phyloP scores from a whole-genome alignment of 2,113 vertebrate genomes.

The Cololabis saira region DNA sequence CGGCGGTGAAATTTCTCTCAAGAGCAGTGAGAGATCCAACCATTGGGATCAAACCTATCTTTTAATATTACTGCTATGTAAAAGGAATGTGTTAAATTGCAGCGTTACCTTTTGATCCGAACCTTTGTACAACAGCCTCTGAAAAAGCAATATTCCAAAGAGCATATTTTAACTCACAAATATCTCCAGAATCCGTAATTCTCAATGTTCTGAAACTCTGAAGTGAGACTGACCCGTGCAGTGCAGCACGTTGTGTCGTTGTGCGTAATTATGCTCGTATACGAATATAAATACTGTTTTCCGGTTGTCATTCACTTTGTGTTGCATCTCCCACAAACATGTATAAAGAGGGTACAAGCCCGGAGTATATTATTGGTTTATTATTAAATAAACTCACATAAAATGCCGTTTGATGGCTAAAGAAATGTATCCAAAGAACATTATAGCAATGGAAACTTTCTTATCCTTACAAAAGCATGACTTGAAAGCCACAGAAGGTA shows the following conservation, averaged over 20 bases:
- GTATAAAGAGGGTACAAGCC: conserved; percentile 21
- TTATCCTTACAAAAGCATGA: conserved; percentile 6
- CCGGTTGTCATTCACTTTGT: conserved; percentile 11
- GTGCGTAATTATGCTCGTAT: not conserved
- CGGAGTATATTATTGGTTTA: conserved; percentile 27
- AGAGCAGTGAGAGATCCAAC: conserved; percentile 10
- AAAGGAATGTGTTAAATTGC: conserved; percentile 23
- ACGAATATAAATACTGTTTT: conserved; percentile 14
- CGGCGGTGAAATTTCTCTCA: not conserved
- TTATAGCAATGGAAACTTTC: not conserved
- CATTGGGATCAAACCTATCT: conserved; percentile 16
- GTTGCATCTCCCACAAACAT: conserved; percentile 33
- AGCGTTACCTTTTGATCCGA: conserved; percentile 34
- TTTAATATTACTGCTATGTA: conserved; percentile 10
- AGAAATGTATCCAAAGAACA: conserved; percentile 19
- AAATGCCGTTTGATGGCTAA: conserved; percentile 22
- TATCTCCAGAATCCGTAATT: conserved; percentile 24
- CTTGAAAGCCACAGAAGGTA: not conserved
- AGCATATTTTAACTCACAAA: conserved; percentile 15
- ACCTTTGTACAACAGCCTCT: conserved; percentile 19
- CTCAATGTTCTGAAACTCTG: conserved; percentile 7
- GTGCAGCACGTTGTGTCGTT: conserved; percentile 1
- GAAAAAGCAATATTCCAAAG: conserved; percentile 19
- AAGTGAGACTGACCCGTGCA: not conserved
- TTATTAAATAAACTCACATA: conserved; percentile 25